A percentile compares a stretch with the other conserved stretches of the same genome.
phyloP scores from a whole-genome alignment of 2,113 vertebrate species.

The Cheirogaleus medius region DNA sequence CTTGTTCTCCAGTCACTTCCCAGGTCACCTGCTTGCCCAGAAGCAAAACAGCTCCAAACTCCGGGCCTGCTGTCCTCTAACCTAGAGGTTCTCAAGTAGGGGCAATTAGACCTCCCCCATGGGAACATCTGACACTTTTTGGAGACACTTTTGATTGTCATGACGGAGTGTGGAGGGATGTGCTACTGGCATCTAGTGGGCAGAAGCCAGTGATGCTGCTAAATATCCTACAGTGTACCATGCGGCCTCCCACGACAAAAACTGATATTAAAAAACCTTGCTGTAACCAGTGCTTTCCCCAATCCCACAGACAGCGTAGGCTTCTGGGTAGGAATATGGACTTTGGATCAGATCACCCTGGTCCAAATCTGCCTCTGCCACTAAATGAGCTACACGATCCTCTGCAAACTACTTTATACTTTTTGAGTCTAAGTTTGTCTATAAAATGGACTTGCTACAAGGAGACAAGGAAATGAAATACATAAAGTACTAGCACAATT shows the following conservation, averaged over 20 bases:
- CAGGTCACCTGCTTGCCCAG: background rate
- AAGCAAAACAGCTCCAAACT: background rate
- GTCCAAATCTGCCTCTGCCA: background rate
- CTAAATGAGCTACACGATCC: background rate
- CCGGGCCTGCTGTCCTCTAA: background rate
- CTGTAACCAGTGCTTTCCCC: background rate
- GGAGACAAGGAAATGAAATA: background rate
- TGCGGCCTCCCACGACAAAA: background rate
- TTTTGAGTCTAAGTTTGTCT: background rate
- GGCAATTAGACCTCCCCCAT: too few species aligned
- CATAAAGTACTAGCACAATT: background rate
- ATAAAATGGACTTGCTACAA: background rate
- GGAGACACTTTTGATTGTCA: background rate
- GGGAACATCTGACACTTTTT: background rate
- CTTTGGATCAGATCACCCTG: background rate
- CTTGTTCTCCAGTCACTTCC: background rate
- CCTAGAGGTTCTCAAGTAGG: background rate
- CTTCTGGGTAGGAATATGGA: background rate
- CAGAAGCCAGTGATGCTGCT: background rate
- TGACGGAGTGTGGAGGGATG: fast-evolving
- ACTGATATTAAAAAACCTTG: background rate
- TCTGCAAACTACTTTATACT: background rate
- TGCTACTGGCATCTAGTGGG: background rate
- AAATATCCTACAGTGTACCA: background rate
- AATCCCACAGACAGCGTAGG: background rate